Percentiles rank a stretch among this genome's conserved stretches.
phyloP scores from a whole-genome alignment of 64 coral and sea anemone species.

The Stylophora pistillata region DNA sequence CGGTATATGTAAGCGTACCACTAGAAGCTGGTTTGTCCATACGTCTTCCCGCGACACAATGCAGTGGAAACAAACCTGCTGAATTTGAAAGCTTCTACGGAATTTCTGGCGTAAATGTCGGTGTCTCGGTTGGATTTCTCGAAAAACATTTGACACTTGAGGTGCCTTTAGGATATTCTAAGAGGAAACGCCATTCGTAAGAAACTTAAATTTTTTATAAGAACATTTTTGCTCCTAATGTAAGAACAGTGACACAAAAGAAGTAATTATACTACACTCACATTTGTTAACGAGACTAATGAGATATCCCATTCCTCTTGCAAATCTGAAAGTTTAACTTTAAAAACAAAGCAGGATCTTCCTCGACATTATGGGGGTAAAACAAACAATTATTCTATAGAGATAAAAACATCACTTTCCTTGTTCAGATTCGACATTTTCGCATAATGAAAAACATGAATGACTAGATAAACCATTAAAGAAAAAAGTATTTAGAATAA shows the following conservation, averaged over 20 bases:
- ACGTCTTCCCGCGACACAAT: neutral
- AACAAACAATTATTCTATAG: too few relatives aligned
- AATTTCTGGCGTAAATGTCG: neutral
- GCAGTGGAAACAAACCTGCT: neutral
- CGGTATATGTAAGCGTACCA: neutral
- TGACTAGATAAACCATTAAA: too few relatives aligned
- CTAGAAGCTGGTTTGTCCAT: constrained; percentile 4
- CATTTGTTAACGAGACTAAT: too few relatives aligned
- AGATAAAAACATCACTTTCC: too few relatives aligned
- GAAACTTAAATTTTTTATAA: neutral
- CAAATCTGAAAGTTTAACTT: too few relatives aligned
- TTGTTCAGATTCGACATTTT: too few relatives aligned
- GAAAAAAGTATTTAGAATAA: too few relatives aligned
- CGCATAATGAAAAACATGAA: too few relatives aligned
- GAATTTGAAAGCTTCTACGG: constrained; percentile 1
- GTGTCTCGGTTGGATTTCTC: constrained; percentile 16
- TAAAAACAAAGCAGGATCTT: neutral
- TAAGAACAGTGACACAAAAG: neutral
- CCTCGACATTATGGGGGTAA: neutral
- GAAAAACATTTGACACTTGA: neutral
- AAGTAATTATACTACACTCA: neutral
- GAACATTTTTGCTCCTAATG: neutral
- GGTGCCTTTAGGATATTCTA: neutral
- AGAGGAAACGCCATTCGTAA: neutral
- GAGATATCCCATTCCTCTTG: too few relatives aligned